Conservation (phyloP, 2,113 vertebrate genomes). For the Leptobrachium leishanense region DNA sequence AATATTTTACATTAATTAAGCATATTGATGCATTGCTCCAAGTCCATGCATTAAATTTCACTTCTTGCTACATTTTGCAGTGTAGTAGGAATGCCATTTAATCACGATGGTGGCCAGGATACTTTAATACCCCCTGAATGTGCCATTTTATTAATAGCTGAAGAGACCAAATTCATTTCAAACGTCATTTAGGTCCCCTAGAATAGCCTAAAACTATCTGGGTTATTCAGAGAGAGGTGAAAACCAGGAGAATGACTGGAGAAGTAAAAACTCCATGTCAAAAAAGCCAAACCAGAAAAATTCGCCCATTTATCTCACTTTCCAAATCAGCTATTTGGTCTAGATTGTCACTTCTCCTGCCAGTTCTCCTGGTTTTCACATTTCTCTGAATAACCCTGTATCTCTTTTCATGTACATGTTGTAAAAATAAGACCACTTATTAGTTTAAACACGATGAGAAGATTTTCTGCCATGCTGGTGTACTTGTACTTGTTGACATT, state of each 20-base stretch:
- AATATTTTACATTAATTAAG: constrained; percentile 47
- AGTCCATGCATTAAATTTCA: constrained; percentile 31
- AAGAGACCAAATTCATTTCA: constrained; percentile 26
- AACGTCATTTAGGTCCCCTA: constrained; percentile 3
- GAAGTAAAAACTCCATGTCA: too few species aligned
- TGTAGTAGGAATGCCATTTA: constrained; percentile 30
- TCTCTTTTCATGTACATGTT: neutral
- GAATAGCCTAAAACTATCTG: neutral
- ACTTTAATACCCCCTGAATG: constrained; percentile 28
- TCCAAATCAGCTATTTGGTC: too few species aligned
- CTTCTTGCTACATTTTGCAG: constrained; percentile 20
- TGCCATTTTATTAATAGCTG: constrained; percentile 37
- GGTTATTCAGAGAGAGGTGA: neutral
- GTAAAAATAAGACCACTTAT: neutral
- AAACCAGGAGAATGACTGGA: too few species aligned
- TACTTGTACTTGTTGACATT: too few species aligned
- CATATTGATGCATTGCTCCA: constrained; percentile 39
- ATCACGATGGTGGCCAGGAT: constrained; percentile 7
- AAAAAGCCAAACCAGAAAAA: too few species aligned
- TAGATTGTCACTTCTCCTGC: too few species aligned
- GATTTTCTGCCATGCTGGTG: too few species aligned
- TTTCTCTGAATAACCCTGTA: too few species aligned
- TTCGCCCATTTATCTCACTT: too few species aligned
- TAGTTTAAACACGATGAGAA: neutral
- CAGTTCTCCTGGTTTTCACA: too few species aligned